Base-by-base conservation (phyloP, 2,797 vertebrate species). In the Eulemur coronatus region DNA sequence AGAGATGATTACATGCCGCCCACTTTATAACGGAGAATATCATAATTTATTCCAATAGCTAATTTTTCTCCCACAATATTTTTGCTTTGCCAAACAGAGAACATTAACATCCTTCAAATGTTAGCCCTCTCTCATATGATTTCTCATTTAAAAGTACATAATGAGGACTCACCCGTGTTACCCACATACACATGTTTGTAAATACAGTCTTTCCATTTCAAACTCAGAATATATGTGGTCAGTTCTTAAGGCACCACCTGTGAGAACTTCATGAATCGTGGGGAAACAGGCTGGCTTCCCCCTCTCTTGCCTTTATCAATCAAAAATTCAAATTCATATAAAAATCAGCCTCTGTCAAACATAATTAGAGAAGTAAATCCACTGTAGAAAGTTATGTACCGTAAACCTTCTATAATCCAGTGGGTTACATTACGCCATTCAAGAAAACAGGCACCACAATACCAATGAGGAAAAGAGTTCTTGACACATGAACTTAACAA, bases 81-180 rank as follows among this genome's bases (percentile, higher is more conserved):
- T 98, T 96, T 94, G 76, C 86, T 95, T 97, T 17, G 63, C 4
- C 14, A 95, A 82, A 59, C 52, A 95, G 61, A 95, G 61, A 94
- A 63, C 22, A 59, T 89, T 94, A 95, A 94, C 93, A 96, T 82
- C 76, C 89, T 98, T 96, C 30, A 89, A 96, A 63, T 30, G 6
- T 79, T 96, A 81, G 20, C 94, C 10, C 57, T 89, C 15, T 92
- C 70, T 84, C 94, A 97, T 76, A 92, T 89, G 33, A 94, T 97
- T 87, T 76, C 24, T 67, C 89, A 65, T 92, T 94, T 59, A 75
- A 92, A 97, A 88, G 73, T 80, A 50, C 28, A 55, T 55, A 93
- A 93, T 75, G 48, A 93, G 41, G 76, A 67, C 24, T 84, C 79
- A 70, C 43, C 20, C 26, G 28, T 24, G 72, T 61, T 70, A 81